Conservation (phyloP, 1,140 invertebrate genomes). For the Drosophila parvula region DNA sequence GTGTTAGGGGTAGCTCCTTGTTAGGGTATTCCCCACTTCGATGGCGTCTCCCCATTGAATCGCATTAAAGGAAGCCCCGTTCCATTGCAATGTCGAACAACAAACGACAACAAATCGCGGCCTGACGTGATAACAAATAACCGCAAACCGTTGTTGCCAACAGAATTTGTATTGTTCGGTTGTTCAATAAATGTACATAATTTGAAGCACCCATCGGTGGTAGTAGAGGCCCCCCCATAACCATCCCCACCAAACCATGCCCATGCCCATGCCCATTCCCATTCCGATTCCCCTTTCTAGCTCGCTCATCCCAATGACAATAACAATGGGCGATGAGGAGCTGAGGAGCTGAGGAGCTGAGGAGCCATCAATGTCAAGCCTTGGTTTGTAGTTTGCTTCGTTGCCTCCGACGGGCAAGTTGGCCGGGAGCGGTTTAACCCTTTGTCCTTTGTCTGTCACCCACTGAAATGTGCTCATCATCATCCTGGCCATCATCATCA, state of each 20-base stretch:
- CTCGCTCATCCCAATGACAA: constrained; percentile 11
- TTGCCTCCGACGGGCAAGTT: constrained; percentile 57
- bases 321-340: constrained; percentile 17
- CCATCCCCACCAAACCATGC: not conserved
- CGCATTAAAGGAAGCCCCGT: constrained; percentile 1
- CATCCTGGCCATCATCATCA: not conserved
- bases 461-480: constrained; percentile 33
- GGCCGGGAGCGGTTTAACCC: constrained; percentile 12
- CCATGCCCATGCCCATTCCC: not conserved
- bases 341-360: constrained; percentile 13
- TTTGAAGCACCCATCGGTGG: constrained; percentile 43
- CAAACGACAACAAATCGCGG: constrained; percentile 64
- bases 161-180: constrained; percentile 53
- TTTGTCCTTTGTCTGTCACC: not conserved
- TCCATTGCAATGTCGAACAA: constrained; percentile 47
- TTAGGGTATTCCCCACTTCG: constrained; percentile 1
- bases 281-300: not conserved
- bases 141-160: constrained; percentile 70
- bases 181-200: constrained; percentile 76
- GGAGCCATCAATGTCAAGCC: constrained; percentile 63
- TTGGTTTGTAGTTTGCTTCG: constrained; percentile 64
- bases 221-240: not conserved
- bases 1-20: no score
- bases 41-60: not conserved
- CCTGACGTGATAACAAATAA: constrained; percentile 81